Evolutionary conservation across 2,113 vertebrate species (phyloP).

Genomic region (Leuciscus idus): DNA sequence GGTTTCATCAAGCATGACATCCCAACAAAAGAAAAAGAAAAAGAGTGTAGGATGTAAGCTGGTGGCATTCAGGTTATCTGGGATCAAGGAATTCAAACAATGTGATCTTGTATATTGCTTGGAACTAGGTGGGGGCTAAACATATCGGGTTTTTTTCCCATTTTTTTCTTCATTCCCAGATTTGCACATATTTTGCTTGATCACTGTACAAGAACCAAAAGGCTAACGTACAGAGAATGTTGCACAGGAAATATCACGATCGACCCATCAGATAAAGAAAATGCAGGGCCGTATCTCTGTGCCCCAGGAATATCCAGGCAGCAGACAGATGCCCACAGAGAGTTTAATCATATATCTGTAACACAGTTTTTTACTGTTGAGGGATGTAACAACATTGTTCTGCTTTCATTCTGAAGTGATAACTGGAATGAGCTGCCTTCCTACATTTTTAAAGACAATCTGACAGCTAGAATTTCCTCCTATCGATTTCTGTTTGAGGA

Average conservation of each 20-base stretch:
- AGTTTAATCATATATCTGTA: conserved; percentile 35
- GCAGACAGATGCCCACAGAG: conserved; percentile 20
- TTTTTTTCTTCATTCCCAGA: too few relatives aligned
- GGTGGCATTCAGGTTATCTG: neutral
- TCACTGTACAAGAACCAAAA: neutral
- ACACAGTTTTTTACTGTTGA: conserved; percentile 1
- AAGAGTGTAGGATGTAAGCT: neutral
- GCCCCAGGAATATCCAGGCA: conserved; percentile 25
- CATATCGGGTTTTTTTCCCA: neutral
- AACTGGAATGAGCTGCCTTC: conserved; percentile 29
- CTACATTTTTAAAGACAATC: conserved; percentile 50
- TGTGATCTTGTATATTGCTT: neutral
- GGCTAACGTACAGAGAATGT: neutral
- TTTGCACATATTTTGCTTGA: neutral
- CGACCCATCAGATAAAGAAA: conserved; percentile 35
- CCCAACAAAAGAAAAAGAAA: neutral
- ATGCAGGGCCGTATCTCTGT: conserved; percentile 31
- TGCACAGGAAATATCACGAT: neutral
- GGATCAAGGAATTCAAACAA: neutral
- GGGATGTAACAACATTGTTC: conserved; percentile 57
- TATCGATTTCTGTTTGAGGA: conserved; percentile 46
- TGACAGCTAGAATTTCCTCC: conserved; percentile 34
- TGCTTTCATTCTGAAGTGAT: conserved; percentile 20
- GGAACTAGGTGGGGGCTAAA: neutral
- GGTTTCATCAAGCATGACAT: conserved; percentile 1